These are phyloP conservation scores for Sitta carolinensis DNA, from an alignment of 2,797 vertebrate species.

Conservation along the genomic window DNA sequence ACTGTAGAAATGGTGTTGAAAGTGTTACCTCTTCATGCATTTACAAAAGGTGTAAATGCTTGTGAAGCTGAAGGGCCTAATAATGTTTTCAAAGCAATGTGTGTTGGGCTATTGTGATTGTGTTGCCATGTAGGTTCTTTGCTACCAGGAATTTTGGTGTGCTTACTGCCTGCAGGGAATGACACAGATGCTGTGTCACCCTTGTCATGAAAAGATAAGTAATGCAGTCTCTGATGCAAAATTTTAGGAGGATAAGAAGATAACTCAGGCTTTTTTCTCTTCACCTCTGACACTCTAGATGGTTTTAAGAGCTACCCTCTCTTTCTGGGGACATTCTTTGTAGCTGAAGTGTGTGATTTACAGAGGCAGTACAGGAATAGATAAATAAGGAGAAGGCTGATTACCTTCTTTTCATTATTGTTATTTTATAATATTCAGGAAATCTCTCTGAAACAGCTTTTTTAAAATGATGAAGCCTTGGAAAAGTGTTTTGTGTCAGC, in stretches of 20 bases:
- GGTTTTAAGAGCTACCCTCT: neutral
- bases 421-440: neutral
- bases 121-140: slow-evolving; percentile 36
- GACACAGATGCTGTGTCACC: slow-evolving; percentile 35
- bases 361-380: neutral
- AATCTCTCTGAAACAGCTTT: neutral
- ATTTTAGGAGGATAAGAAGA: neutral
- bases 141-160: neutral
- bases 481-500: neutral
- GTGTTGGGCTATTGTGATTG: neutral
- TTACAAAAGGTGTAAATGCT: slow-evolving; percentile 12
- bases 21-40: slow-evolving; percentile 15
- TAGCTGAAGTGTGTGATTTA: neutral
- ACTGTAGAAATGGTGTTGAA: slow-evolving; percentile 3
- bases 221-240: slow-evolving; percentile 21
- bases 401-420: neutral
- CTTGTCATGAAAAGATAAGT: slow-evolving; percentile 3
- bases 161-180: slow-evolving; percentile 24
- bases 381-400: neutral
- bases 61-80: neutral
- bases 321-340: neutral
- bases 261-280: neutral
- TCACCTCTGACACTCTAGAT: neutral
- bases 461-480: neutral
- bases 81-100: neutral